Percentiles rank a stretch among this genome's conserved stretches.
Conservation (phyloP, 2,797 vertebrate genomes). For the Tenualosa thibaudeaui region DNA sequence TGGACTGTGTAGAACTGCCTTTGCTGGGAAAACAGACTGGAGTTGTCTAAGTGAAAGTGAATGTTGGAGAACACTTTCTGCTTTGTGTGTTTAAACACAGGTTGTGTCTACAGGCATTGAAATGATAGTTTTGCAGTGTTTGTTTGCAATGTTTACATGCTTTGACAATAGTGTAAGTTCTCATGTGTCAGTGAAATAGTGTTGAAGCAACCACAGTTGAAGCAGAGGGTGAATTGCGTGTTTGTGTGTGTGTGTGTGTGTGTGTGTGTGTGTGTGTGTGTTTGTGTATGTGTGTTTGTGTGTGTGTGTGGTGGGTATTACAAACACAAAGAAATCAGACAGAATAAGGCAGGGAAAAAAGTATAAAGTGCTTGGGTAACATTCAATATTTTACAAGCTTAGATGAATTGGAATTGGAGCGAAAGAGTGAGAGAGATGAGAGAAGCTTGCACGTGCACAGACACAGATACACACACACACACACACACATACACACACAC, state of each 20-base stretch:
- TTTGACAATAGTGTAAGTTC: neutral
- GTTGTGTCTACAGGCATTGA: neutral
- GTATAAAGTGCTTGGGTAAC: neutral
- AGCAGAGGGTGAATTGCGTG: neutral
- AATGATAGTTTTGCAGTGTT: neutral
- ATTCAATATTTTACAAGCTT: neutral
- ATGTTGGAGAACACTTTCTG: neutral
- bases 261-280: neutral
- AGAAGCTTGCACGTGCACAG: constrained; percentile 13
- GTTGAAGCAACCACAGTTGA: neutral
- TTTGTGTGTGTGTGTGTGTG: neutral
- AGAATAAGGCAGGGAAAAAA: neutral
- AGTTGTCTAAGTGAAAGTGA: neutral
- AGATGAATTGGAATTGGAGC: neutral
- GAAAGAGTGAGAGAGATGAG: neutral
- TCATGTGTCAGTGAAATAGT: neutral
- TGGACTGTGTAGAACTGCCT: neutral
- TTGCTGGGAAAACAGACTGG: neutral
- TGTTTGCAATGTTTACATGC: neutral
- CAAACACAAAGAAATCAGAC: neutral
- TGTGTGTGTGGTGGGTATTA: neutral
- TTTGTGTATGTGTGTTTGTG: neutral
- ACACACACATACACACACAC: no score
- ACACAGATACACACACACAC: no score
- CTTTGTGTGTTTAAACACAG: neutral